Evolutionary conservation across 2,113 vertebrate genomes (phyloP).

Genomic region (Forbesichthys papilliferus): DNA sequence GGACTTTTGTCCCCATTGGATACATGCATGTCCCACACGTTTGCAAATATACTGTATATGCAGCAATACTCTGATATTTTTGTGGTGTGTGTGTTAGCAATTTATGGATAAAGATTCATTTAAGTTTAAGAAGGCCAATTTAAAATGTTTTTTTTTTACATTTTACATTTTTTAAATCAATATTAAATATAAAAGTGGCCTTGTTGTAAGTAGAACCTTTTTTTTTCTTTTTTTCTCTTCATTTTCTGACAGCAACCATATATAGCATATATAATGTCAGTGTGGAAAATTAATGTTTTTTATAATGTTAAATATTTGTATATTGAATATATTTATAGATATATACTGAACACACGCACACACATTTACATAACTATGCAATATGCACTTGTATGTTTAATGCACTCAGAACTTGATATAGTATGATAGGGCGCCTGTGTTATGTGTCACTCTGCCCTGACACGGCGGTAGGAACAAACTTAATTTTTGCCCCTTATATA

Average conservation of each 20-base stretch:
- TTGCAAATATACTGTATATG: too few species aligned
- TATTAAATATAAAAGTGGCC: background rate
- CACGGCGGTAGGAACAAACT: too few species aligned
- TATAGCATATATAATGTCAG: background rate
- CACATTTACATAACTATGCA: conserved; percentile 3
- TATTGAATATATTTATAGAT: background rate
- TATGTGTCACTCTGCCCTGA: background rate
- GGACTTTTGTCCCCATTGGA: background rate
- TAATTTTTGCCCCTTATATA: too few species aligned
- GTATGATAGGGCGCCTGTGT: background rate
- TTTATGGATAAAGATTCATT: too few species aligned
- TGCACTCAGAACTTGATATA: conserved; percentile 57
- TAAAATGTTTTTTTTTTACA: too few species aligned
- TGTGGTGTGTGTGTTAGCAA: background rate
- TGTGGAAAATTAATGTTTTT: too few species aligned
- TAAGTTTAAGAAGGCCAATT: too few species aligned
- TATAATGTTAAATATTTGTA: too few species aligned
- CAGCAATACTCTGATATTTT: background rate
- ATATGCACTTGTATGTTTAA: conserved; percentile 31
- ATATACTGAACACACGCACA: too few species aligned
- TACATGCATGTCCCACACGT: background rate
- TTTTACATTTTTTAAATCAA: too few species aligned
- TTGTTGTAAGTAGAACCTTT: background rate
- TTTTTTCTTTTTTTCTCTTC: background rate
- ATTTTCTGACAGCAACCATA: background rate